These are phyloP conservation scores for Okapia johnstoni DNA, from an alignment of 2,113 vertebrate genomes.

Conservation along the genomic window DNA sequence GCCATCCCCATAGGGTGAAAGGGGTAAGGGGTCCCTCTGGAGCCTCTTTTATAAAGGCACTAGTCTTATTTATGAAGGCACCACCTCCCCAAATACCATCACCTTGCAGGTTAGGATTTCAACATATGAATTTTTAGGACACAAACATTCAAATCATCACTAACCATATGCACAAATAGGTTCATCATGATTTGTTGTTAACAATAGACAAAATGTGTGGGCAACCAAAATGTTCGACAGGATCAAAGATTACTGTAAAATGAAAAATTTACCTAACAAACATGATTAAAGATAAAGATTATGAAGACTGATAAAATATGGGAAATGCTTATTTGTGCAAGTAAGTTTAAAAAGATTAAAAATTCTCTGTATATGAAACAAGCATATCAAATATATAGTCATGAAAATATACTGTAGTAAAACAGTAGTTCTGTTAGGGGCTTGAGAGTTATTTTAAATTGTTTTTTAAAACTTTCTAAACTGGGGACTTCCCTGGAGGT, in stretches of 20 bases:
- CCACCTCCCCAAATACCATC: neutral
- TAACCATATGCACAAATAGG: neutral
- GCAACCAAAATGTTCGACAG: neutral
- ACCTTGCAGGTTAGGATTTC: neutral
- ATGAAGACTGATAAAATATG: neutral
- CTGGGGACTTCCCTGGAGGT: neutral
- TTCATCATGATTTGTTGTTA: neutral
- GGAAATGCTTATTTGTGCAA: neutral
- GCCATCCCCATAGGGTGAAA: neutral
- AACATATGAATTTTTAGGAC: neutral
- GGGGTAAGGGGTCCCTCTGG: neutral
- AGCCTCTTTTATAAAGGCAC: neutral
- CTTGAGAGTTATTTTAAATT: neutral
- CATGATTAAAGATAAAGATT: neutral
- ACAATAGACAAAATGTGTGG: neutral
- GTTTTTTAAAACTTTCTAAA: neutral
- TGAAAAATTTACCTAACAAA: neutral
- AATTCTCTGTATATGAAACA: neutral
- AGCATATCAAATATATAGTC: neutral
- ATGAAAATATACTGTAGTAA: neutral
- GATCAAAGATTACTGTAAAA: neutral
- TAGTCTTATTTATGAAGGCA: neutral
- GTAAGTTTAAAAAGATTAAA: neutral
- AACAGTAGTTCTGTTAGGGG: neutral
- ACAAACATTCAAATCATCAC: neutral